Evolutionary conservation across 2,797 vertebrate genomes (phyloP), one percentile per base, ranked within the genome.

Genomic region (Lithobates sylvaticus): DNA sequence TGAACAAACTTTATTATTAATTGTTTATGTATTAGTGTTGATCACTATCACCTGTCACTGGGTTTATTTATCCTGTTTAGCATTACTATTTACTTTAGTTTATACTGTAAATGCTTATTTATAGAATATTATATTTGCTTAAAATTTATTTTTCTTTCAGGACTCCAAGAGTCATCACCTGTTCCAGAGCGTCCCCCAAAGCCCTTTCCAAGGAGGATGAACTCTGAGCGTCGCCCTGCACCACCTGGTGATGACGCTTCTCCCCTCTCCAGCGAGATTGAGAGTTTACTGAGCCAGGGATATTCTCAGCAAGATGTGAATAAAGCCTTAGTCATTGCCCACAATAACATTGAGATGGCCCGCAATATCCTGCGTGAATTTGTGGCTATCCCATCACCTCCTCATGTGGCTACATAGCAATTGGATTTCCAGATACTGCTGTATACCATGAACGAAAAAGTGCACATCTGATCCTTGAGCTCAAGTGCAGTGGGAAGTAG

Each of bases 271-370:
- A 95, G 95, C 0, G 98, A 99, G 94, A 98, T 99, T 0, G 97
- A 99, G 93, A 96, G 92, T 87, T 97, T 99, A 85, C 93, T 99
- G 96, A 99, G 96, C 93, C 97, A 99, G 94, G 98, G 98, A 75
- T 99, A 99, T 93, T 97, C 98, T 72, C 96, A 97, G 91, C 98
- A 99, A 95, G 98, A 99, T 96, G 99, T 99, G 91, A 98, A 99
- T 95, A 99, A 99, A 92, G 98, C 98, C 23, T 94, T 99, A 93
- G 91, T 98, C 95, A 99, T 99, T 87, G 98, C 98, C 91, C 97
- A 98, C 92, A 99, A 99, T 96, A 99, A 99, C 93, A 94, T 99
- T 0, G 98, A 99, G 92, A 99, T 99, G 98, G 98, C 98, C 91
- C 99, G 97, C 94, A 97, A 99, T 76, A 99, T 99, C 88, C 95